Evolutionary conservation across 2,113 vertebrate species (phyloP).

Genomic region (Pampusana beccarii): DNA sequence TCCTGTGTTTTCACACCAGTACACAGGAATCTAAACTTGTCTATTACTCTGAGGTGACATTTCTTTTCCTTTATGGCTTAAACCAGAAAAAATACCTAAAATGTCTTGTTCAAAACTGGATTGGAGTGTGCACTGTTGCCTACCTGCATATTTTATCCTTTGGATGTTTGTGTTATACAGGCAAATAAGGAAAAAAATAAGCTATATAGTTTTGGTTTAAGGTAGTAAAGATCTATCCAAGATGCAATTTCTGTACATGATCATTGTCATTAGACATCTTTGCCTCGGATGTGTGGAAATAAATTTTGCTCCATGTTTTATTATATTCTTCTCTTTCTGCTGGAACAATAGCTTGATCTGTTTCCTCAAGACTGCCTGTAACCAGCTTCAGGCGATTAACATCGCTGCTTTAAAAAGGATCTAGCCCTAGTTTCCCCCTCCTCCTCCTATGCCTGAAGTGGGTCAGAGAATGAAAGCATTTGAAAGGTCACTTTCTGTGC

Average conservation of each 20-base stretch:
- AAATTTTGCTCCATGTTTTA: not conserved
- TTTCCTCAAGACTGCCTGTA: not conserved
- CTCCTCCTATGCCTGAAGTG: not conserved
- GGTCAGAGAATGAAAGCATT: not conserved
- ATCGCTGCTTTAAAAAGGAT: not conserved
- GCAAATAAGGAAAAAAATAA: not conserved
- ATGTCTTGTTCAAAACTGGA: not conserved
- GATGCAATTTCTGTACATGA: not conserved
- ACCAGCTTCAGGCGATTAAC: not conserved
- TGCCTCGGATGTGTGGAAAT: not conserved
- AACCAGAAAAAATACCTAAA: not conserved
- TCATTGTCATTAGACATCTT: not conserved
- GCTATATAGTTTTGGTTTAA: not conserved
- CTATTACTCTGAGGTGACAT: not conserved
- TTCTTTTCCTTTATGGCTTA: not conserved
- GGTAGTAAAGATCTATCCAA: not conserved
- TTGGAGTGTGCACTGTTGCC: not conserved
- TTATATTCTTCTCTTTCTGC: not conserved
- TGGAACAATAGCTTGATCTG: not conserved
- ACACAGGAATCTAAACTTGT: not conserved
- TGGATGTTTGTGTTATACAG: not conserved
- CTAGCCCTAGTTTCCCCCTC: not conserved
- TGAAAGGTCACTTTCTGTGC: not conserved
- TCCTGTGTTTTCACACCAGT: not conserved
- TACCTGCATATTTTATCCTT: not conserved